Evolutionary conservation across 1,140 invertebrate species (phyloP), one percentile per base, ranked within the genome.

Genomic region (Gonatopus flavifemur): DNA sequence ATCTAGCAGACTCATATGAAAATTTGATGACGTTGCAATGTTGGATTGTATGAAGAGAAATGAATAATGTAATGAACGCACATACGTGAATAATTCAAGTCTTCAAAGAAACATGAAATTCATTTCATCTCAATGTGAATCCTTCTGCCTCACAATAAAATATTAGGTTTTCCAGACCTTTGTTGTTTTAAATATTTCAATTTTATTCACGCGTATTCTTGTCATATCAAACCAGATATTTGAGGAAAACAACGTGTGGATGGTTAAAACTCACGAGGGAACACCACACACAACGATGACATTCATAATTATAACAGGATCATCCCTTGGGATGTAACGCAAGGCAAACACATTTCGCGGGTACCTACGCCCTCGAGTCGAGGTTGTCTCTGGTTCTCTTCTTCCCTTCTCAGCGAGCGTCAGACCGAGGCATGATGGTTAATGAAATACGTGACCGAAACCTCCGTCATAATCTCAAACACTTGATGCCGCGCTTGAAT

Each of bases 401-500:
- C 38, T 37, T 48, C 49, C n/a, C n/a, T 59, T 36, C 38, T 49
- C 31, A 40, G 35, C 15, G 32, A 9, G 20, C 32, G 25, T 33
- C 47, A 41, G 38, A 59, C 59, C 51, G 52, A 60, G 41, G 51
- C 55, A 55, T 63, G 67, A 66, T 64, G 67, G 70, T 76, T 77
- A 77, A 77, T 77, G 75, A 77, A 77, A 77, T 77, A 77, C 75
- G 75, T 77, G 75, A 77, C 75, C 74, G 68, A 67, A 70, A 67
- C 65, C 64, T 68, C 48, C 62, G 70, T 76, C 74, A 77, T 77
- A 75, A 76, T 75, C 72, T 76, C 71, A 70, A 74, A 75, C 73
- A 72, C 70, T 77, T 74, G 72, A 74, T 76, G 76, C 60, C 66
- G 57, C 59, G 57, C 45, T 55, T 47, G 41, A 55, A 52, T 50